A percentile compares a stretch with the other conserved stretches of the same genome.
Evolutionary conservation across 2,888 invertebrate genomes (phyloP).

Genomic region (Synergus laeviventris): DNA sequence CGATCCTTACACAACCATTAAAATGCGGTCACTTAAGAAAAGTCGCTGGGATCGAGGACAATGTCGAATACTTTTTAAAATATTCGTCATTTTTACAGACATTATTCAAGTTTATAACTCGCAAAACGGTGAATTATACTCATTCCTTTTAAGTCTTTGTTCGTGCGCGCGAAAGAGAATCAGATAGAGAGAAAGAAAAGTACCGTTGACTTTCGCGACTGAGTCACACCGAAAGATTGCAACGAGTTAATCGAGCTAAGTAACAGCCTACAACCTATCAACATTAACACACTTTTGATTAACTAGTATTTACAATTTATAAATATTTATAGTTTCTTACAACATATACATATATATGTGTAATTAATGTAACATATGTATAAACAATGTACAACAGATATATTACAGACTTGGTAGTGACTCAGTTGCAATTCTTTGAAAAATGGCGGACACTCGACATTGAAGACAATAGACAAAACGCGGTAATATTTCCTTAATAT

Average conservation of each 20-base stretch:
- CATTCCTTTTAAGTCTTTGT: slow-evolving; percentile 26
- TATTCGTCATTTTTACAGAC: slow-evolving; percentile 49
- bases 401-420: slow-evolving; percentile 33
- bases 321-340: slow-evolving; percentile 58
- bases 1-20: slow-evolving; percentile 67
- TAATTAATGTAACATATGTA: slow-evolving; percentile 41
- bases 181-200: slow-evolving; percentile 45
- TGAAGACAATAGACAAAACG: slow-evolving; percentile 19
- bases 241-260: slow-evolving; percentile 60
- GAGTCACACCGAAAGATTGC: slow-evolving; percentile 54
- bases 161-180: slow-evolving; percentile 11
- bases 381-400: slow-evolving; percentile 46
- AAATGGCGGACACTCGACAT: slow-evolving; percentile 27
- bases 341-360: slow-evolving; percentile 46
- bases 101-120: slow-evolving; percentile 23
- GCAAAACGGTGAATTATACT: slow-evolving; percentile 40
- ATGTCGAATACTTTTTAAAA: slow-evolving; percentile 48
- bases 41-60: slow-evolving; percentile 70
- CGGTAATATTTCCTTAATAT: slow-evolving; percentile 4
- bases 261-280: slow-evolving; percentile 54
- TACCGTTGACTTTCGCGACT: slow-evolving; percentile 44
- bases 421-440: slow-evolving; percentile 30
- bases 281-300: slow-evolving; percentile 62
- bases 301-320: slow-evolving; percentile 66
- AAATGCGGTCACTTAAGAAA: slow-evolving; percentile 73